Conservation (phyloP, 1,140 invertebrate genomes). For the Cotesia glomerata region DNA sequence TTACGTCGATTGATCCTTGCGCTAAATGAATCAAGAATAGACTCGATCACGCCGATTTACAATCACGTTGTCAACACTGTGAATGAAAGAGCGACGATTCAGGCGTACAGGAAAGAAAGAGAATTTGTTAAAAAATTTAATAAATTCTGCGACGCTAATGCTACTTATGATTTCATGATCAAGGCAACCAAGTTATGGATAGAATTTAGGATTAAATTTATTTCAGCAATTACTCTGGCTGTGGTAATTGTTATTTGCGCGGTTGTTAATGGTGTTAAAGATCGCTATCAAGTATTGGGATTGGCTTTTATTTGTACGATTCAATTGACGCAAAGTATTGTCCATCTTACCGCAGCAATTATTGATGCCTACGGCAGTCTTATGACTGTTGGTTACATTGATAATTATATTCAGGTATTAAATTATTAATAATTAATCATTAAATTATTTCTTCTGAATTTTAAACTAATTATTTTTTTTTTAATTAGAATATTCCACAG, state of each 20-base stretch:
- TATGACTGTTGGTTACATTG: slow-evolving; percentile 33
- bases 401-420: slow-evolving; percentile 38
- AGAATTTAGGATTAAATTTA: slow-evolving; percentile 40
- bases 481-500: slow-evolving; percentile 27
- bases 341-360: slow-evolving; percentile 30
- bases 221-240: slow-evolving; percentile 34
- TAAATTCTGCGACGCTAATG: slow-evolving; percentile 39
- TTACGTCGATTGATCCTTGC: slow-evolving; percentile 30
- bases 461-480: slow-evolving; percentile 3
- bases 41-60: slow-evolving; percentile 36
- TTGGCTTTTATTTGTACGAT: slow-evolving; percentile 37
- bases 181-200: slow-evolving; percentile 41
- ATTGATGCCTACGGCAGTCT: slow-evolving; percentile 37
- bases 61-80: slow-evolving; percentile 38
- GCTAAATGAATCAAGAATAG: slow-evolving; percentile 35
- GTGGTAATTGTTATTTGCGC: slow-evolving; percentile 34
- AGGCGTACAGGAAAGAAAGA: slow-evolving; percentile 41
- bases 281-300: slow-evolving; percentile 33
- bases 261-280: slow-evolving; percentile 22
- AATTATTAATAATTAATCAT: background rate
- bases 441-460: background rate
- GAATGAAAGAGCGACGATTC: slow-evolving; percentile 38
- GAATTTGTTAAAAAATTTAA: slow-evolving; percentile 43
- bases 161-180: slow-evolving; percentile 39
- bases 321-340: slow-evolving; percentile 33